Percentiles rank a stretch among this genome's conserved stretches.
Evolutionary conservation across 2,797 vertebrate genomes (phyloP).

Genomic region (Synanceia verrucosa): DNA sequence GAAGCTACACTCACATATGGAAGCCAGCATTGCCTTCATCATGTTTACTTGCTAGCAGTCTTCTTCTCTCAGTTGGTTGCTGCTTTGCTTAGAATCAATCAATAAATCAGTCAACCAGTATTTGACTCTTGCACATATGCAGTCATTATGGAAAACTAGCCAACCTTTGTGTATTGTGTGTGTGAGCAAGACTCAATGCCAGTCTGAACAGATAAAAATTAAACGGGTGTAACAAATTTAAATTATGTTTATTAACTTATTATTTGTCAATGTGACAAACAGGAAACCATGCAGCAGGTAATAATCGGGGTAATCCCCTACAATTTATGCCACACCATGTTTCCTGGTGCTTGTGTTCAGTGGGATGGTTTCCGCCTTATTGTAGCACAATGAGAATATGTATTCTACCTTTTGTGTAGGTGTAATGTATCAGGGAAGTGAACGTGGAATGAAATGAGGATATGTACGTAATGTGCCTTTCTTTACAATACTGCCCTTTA

Average conservation of each 20-base stretch:
- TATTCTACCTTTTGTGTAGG: not conserved
- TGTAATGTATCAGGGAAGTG: not conserved
- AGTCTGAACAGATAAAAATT: not conserved
- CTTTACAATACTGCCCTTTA: not conserved
- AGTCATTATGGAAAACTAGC: no score
- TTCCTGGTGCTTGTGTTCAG: not conserved
- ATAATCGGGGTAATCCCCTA: not conserved
- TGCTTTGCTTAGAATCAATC: no score
- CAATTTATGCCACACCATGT: not conserved
- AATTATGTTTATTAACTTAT: not conserved
- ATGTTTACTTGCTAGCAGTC: no score
- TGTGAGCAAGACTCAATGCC: not conserved
- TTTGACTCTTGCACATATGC: no score
- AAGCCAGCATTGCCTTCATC: no score
- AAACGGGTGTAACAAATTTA: not conserved
- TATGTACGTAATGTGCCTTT: slow-evolving; percentile 12
- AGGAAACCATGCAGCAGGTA: not conserved
- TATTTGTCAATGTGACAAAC: not conserved
- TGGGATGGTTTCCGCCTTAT: not conserved
- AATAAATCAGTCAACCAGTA: no score
- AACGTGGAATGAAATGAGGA: not conserved
- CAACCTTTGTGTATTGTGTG: no score
- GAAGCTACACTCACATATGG: no score
- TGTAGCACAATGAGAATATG: not conserved
- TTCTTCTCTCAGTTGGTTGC: no score